Evolutionary conservation across 2,888 invertebrate genomes (phyloP).

Genomic region (Cephus pulcher): DNA sequence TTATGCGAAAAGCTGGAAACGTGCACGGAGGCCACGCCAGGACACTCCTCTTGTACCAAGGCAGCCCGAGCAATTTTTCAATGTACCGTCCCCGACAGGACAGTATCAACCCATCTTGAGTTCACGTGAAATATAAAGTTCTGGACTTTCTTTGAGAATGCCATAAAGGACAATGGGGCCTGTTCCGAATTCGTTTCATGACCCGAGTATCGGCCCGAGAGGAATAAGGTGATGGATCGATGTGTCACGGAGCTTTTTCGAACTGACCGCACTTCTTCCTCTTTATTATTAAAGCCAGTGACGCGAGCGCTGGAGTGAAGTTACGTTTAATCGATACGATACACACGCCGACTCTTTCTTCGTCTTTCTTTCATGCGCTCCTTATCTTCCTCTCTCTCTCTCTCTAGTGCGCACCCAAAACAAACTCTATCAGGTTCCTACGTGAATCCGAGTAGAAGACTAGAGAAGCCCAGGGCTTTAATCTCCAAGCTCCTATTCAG

Average conservation of each 20-base stretch:
- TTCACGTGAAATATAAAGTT: constrained; percentile 3
- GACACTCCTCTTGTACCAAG: background rate
- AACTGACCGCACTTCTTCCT: background rate
- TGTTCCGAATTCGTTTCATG: background rate
- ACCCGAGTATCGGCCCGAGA: background rate
- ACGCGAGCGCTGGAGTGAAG: background rate
- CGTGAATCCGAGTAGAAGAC: too few species aligned
- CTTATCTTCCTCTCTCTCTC: background rate
- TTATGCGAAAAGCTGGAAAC: constrained; percentile 32
- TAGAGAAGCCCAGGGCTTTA: too few species aligned
- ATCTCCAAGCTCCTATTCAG: too few species aligned
- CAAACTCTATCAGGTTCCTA: too few species aligned
- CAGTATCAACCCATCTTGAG: background rate
- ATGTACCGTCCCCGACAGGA: background rate
- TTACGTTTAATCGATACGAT: background rate
- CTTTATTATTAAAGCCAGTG: background rate
- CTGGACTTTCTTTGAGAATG: background rate
- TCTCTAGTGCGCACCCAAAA: too few species aligned
- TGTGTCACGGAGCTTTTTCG: background rate
- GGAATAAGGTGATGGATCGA: background rate
- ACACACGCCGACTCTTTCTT: background rate
- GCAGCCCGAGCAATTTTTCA: background rate
- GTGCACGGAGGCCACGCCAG: background rate
- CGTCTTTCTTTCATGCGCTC: background rate
- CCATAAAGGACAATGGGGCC: background rate